Base-by-base conservation (phyloP, 2,888 invertebrate genomes). In the Dynastes hyllus region DNA sequence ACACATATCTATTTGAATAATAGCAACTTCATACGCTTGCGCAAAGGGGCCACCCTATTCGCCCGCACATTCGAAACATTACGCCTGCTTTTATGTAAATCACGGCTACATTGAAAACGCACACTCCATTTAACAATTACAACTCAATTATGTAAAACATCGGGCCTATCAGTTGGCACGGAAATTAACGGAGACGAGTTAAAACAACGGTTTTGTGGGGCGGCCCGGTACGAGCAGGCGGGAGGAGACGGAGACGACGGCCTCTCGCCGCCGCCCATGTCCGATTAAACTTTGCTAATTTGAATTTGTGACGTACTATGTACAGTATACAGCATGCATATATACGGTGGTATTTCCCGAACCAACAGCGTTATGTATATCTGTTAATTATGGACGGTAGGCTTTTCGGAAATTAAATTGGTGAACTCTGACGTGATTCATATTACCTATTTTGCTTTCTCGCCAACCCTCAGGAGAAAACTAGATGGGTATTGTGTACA, bases 121-220 rank as follows among this genome's bases (percentile, higher is more conserved):
- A 86, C 88, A 86, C 86, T 86, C 88, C 88, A 89, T 89, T 89
- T 87, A 89, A 87, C 89, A 88, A 89, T 89, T 88, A 88, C 87
- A 87, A 89, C 87, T 88, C 89, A 88, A 89, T 89, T 89, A 88
- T 88, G 88, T 85, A 88, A 88, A 89, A 86, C 85, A 86, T 86
- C 85, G 85, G 85, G 84, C 85, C 86, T 87, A 88, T 88, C 88
- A 85, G 86, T 84, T 85, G 83, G 85, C 86, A 87, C 88, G 89
- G 89, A 89, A 89, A 89, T 89, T 89, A 89, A 88, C 88, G 86
- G 85, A 85, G 87, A 84, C 73, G 75, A 87, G 87, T 87, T 88
- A 88, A 88, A 88, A 88, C 87, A 87, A 84, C 84, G 85, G 85
- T 51, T 70, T 53, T 53, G 69, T 27, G 51, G 51, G 69, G 50